A percentile compares a stretch with the other conserved stretches of the same genome.
phyloP scores from a whole-genome alignment of 2,888 invertebrate species.

The Lissocephala sabroskyi region DNA sequence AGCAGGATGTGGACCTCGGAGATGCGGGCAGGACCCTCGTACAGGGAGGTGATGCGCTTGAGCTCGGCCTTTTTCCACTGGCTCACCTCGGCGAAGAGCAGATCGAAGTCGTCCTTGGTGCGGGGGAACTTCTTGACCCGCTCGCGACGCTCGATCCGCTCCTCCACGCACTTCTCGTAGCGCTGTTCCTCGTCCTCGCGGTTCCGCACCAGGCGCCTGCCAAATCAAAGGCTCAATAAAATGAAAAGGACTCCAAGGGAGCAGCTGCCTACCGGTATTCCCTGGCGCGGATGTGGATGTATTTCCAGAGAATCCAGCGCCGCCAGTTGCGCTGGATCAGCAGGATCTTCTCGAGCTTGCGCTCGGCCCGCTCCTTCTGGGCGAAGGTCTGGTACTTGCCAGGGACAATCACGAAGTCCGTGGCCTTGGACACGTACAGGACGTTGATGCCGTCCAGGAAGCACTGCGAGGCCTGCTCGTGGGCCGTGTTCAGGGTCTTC shows the following conservation, averaged over 20 bases:
- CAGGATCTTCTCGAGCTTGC: conserved; percentile 75
- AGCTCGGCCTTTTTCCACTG: conserved; percentile 73
- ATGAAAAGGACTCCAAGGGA: no score
- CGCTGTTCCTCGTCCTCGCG: conserved; percentile 58
- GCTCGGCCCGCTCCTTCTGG: conserved; percentile 75
- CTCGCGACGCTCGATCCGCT: conserved; percentile 75
- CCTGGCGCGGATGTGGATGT: conserved; percentile 73
- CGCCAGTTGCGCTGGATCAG: conserved; percentile 77
- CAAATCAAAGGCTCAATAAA: no score
- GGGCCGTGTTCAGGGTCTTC: conserved; percentile 68
- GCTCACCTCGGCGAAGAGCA: conserved; percentile 76
- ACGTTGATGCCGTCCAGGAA: conserved; percentile 68
- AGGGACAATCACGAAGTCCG: conserved; percentile 77
- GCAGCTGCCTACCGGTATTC: conserved; percentile 73
- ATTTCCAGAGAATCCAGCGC: conserved; percentile 71
- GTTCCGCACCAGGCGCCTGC: conserved; percentile 73
- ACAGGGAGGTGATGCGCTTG: conserved; percentile 77
- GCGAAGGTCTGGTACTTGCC: conserved; percentile 80
- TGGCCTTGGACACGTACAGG: conserved; percentile 75
- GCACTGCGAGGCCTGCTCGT: conserved; percentile 68
- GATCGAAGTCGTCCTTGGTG: conserved; percentile 81
- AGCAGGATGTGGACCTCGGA: conserved; percentile 81
- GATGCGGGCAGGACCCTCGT: conserved; percentile 80
- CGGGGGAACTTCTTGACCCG: conserved; percentile 81
- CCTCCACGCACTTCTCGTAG: conserved; percentile 55